phyloP scores from a whole-genome alignment of 2,888 invertebrate species.

The Cantharis lateralis region DNA sequence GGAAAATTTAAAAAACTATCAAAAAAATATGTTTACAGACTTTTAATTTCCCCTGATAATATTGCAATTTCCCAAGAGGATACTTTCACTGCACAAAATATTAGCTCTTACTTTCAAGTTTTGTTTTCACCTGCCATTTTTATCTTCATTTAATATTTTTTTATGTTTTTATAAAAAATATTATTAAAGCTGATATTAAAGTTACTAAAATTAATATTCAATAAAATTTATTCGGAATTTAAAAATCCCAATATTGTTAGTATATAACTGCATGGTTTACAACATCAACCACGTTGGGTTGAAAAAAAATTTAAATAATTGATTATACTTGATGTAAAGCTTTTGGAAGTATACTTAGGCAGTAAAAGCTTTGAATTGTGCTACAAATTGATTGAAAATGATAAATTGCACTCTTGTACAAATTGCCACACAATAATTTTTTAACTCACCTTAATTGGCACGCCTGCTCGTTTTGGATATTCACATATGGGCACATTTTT shows the following conservation, averaged over 20 bases:
- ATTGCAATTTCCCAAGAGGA: not conserved
- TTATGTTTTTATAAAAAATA: not conserved
- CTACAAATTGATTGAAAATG: not conserved
- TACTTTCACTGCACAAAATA: not conserved
- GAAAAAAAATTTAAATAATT: not conserved
- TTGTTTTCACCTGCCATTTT: not conserved
- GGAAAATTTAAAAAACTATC: not conserved
- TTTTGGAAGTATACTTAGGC: not conserved
- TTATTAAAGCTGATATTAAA: not conserved
- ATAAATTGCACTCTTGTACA: not conserved
- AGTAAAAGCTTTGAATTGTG: not conserved
- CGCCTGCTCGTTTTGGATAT: not conserved
- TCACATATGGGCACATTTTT: not conserved
- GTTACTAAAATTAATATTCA: not conserved
- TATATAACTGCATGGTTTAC: not conserved
- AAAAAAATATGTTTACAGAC: not conserved
- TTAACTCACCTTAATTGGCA: not conserved
- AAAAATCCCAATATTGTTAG: not conserved
- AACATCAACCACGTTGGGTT: not conserved
- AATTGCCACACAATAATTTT: not conserved
- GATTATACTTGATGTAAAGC: not conserved
- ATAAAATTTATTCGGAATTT: not conserved
- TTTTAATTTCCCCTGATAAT: not conserved
- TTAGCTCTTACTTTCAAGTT: not conserved
- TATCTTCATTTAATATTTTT: not conserved